phyloP scores from a whole-genome alignment of 2,797 vertebrate genomes.

The Hylomyscus alleni region DNA sequence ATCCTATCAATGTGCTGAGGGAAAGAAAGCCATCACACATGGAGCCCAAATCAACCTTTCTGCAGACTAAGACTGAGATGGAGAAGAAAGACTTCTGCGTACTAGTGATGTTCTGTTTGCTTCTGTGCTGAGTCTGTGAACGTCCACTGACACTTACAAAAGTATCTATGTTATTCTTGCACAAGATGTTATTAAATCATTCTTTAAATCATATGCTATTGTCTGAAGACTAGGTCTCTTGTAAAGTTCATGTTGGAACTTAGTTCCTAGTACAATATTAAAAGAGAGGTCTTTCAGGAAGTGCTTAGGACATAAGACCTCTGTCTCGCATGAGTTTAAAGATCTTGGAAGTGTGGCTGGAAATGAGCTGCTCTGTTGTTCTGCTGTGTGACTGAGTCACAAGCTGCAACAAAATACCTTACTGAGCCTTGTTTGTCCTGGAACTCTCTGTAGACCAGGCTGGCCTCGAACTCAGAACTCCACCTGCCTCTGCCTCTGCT shows the following conservation, averaged over 20 bases:
- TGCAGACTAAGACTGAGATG: background rate
- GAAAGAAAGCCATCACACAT: background rate
- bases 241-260: background rate
- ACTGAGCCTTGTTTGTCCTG: too few relatives aligned
- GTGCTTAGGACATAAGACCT: background rate
- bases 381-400: background rate
- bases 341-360: background rate
- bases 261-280: background rate
- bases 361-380: background rate
- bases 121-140: background rate
- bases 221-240: background rate
- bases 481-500: too few relatives aligned
- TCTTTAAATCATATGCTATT: background rate
- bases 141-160: background rate
- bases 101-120: slow-evolving; percentile 2
- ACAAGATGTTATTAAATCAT: background rate
- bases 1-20: background rate
- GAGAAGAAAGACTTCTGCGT: background rate
- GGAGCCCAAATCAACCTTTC: background rate
- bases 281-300: background rate
- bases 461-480: too few relatives aligned
- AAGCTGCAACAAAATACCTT: background rate
- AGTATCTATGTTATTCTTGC: background rate
- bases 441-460: too few relatives aligned
- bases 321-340: background rate